phyloP scores from a whole-genome alignment of 2,888 invertebrate species.

The Dasysyrphus tricinctus region DNA sequence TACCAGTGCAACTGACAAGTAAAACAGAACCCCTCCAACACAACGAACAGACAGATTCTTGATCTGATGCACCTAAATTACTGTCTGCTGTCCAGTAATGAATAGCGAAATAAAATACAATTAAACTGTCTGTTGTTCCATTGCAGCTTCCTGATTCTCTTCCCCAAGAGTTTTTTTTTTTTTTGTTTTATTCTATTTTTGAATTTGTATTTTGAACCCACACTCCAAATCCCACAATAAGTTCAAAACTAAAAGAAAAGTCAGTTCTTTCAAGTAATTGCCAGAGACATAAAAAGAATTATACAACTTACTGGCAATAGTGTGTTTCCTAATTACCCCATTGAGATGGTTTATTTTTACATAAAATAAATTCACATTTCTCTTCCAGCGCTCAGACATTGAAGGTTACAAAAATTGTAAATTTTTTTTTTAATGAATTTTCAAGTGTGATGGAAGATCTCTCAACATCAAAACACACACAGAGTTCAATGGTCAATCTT shows the following conservation, averaged over 20 bases:
- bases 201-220: neutral
- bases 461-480: neutral
- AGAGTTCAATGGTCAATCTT: slow-evolving; percentile 32
- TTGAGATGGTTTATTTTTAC: slow-evolving; percentile 36
- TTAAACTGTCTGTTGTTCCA: slow-evolving; percentile 5
- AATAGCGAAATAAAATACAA: slow-evolving; percentile 28
- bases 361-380: neutral
- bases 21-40: neutral
- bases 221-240: neutral
- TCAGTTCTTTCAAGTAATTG: slow-evolving; percentile 8
- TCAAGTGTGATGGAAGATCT: slow-evolving; percentile 39
- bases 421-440: slow-evolving; percentile 40
- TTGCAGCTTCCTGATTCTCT: slow-evolving; percentile 18
- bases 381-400: slow-evolving; percentile 22
- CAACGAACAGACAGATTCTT: slow-evolving; percentile 2
- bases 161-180: neutral
- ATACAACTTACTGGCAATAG: neutral
- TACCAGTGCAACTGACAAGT: neutral
- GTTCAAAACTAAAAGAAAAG: slow-evolving; percentile 16
- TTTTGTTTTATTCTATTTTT: slow-evolving; percentile 10
- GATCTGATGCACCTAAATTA: slow-evolving; percentile 17
- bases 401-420: slow-evolving; percentile 57
- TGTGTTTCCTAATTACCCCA: slow-evolving; percentile 40
- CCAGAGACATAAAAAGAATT: neutral
- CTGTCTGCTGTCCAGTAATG: slow-evolving; percentile 25